These are phyloP conservation scores for Pseudomyrmex concolor DNA, from an alignment of 1,140 invertebrate species.

Conservation along the genomic window DNA sequence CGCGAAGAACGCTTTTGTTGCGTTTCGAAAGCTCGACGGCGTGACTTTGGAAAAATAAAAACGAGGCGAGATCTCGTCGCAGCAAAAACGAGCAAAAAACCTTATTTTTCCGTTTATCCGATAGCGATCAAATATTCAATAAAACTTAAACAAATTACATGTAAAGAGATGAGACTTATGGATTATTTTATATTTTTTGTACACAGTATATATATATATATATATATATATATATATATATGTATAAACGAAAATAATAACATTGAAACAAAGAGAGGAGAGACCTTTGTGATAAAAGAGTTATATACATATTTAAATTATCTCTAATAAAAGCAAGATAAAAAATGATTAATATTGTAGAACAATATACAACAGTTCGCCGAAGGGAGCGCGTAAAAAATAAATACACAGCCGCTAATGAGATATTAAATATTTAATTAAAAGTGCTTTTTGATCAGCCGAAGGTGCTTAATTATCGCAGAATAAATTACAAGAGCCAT, in stretches of 20 bases:
- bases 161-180: not conserved
- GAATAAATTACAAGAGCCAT: constrained; percentile 7
- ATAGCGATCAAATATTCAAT: not conserved
- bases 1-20: constrained; percentile 39
- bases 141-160: not conserved
- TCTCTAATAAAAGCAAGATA: not conserved
- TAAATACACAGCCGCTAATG: constrained; percentile 3
- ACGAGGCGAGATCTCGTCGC: not conserved
- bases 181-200: too few relatives aligned
- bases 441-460: constrained; percentile 29
- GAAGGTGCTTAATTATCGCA: constrained; percentile 24
- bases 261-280: not conserved
- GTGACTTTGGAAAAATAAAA: constrained; percentile 28
- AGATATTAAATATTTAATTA: constrained; percentile 60
- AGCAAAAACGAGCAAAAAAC: not conserved
- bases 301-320: not conserved
- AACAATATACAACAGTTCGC: not conserved
- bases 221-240: too few relatives aligned
- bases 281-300: too few relatives aligned
- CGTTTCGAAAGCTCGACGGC: constrained; percentile 22
- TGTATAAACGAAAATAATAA: not conserved
- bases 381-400: not conserved
- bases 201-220: too few relatives aligned
- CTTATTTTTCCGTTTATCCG: too few relatives aligned
- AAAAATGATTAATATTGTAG: constrained; percentile 32